Evolutionary conservation across 2,797 vertebrate genomes (phyloP).

Genomic region (Lepilemur ruficaudatus): DNA sequence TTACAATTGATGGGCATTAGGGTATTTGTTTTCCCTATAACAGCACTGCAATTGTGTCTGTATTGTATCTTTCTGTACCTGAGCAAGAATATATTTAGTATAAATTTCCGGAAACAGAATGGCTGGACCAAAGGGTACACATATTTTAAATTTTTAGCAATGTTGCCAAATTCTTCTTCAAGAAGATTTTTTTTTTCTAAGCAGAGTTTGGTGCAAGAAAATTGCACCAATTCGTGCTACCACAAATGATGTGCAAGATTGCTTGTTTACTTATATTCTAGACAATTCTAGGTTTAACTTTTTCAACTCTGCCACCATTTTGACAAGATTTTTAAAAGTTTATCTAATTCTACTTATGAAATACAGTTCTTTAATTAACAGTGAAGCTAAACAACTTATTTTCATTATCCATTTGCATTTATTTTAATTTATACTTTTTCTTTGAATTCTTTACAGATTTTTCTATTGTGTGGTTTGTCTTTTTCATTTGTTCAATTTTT

Average conservation of each 20-base stretch:
- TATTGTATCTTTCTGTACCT: neutral
- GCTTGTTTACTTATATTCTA: neutral
- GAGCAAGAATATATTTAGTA: neutral
- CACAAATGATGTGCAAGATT: neutral
- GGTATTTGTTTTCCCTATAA: neutral
- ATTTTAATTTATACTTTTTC: conserved; percentile 6
- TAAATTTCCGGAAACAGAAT: neutral
- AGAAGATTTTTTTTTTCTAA: neutral
- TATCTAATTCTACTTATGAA: neutral
- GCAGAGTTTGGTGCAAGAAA: neutral
- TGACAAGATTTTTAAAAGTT: neutral
- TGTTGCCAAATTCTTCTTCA: conserved; percentile 8
- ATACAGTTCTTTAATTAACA: conserved; percentile 1
- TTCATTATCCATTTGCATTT: conserved; percentile 43
- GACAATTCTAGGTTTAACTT: neutral
- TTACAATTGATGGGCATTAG: neutral
- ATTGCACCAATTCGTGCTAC: neutral
- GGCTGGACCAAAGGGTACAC: neutral
- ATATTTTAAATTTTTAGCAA: conserved; percentile 21
- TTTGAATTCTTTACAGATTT: neutral
- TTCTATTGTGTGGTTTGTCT: neutral
- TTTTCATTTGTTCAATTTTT: neutral
- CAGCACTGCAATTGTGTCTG: neutral
- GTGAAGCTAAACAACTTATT: neutral
- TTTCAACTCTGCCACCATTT: neutral